A percentile compares a stretch with the other conserved stretches of the same genome.
These are phyloP conservation scores for Tipula vernalis DNA, from an alignment of 2,888 invertebrate genomes.

Conservation along the genomic window DNA sequence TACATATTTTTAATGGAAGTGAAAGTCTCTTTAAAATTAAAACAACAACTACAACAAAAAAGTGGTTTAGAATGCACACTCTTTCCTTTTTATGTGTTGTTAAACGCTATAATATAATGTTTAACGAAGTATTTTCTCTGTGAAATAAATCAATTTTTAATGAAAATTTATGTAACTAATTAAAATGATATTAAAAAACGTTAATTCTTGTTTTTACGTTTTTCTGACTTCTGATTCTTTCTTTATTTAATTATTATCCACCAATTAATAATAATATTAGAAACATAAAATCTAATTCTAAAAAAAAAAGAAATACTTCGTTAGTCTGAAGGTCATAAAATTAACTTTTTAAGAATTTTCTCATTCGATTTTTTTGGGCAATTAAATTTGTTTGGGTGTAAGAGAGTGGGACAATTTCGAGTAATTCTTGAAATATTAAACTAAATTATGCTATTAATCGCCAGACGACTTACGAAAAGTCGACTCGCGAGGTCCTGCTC, in stretches of 20 bases:
- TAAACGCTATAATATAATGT: background rate
- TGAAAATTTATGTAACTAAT: background rate
- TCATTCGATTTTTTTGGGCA: background rate
- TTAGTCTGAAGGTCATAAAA: background rate
- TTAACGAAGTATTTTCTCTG: background rate
- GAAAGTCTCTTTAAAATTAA: background rate
- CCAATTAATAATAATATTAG: background rate
- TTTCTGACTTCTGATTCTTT: background rate
- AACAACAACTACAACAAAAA: background rate
- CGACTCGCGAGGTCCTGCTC: too few relatives aligned
- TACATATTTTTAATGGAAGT: background rate
- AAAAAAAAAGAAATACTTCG: background rate
- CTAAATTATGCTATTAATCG: too few relatives aligned
- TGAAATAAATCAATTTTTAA: conserved; percentile 7
- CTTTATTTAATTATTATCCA: background rate
- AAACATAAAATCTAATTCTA: background rate
- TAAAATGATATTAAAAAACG: conserved; percentile 5
- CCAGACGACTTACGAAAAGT: too few relatives aligned
- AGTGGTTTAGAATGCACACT: background rate
- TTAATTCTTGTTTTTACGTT: background rate
- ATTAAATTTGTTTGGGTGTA: background rate
- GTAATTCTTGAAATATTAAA: too few relatives aligned
- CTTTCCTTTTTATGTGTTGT: background rate
- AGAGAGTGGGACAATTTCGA: background rate
- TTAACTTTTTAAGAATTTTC: background rate